These are phyloP conservation scores for Pteronotus mesoamericanus DNA, from an alignment of 2,797 vertebrate species.

Conservation along the genomic window DNA sequence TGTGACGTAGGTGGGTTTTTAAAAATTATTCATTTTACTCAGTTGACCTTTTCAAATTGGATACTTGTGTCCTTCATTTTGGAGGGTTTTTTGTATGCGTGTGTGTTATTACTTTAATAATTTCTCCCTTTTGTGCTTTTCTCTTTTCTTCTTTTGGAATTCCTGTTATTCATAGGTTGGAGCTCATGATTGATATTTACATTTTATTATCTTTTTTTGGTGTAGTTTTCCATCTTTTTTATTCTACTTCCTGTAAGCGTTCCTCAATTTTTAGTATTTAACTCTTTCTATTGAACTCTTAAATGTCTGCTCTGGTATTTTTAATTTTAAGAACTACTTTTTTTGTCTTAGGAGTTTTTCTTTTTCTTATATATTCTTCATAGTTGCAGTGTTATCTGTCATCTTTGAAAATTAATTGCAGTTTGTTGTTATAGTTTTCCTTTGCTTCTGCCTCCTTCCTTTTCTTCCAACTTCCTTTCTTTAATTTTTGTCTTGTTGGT, in stretches of 20 bases:
- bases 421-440: not conserved
- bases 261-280: not conserved
- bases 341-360: not conserved
- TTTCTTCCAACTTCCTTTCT: not conserved
- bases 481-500: not conserved
- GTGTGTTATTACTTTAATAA: constrained; percentile 2
- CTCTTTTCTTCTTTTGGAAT: not conserved
- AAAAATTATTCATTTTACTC: not conserved
- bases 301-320: not conserved
- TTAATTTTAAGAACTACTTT: not conserved
- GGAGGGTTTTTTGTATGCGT: not conserved
- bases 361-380: not conserved
- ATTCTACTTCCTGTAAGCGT: not conserved
- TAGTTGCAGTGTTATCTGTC: not conserved
- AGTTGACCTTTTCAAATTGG: not conserved
- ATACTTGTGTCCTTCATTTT: not conserved
- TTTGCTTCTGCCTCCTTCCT: not conserved
- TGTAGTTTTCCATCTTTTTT: not conserved
- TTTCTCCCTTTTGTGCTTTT: not conserved
- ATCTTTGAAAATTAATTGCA: not conserved
- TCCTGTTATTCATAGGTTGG: not conserved
- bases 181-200: not conserved
- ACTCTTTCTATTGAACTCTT: not conserved
- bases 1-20: not conserved
- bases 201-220: constrained; percentile 1